Evolutionary conservation across 37 sponge, comb jelly and placozoan species (phyloP), one percentile per base, ranked within the genome.

Genomic region (Axinella damicornis): DNA sequence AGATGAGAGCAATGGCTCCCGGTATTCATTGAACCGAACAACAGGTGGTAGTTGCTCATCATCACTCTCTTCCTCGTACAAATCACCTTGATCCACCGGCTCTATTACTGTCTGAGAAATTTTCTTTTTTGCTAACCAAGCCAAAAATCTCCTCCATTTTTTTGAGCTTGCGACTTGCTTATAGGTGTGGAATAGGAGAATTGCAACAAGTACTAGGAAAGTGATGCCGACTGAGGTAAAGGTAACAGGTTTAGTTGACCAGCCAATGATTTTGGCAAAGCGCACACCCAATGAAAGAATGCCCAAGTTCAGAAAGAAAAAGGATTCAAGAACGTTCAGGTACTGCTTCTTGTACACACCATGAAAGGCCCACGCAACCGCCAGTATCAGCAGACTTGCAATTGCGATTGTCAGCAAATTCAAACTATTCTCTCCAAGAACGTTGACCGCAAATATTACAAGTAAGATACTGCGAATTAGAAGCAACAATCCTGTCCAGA

Each of bases 401-500:
- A 46, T 46, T 12, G 46, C 4, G 4, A 9, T 46, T 12, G 9
- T 4, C 46, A 46, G 4, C 6, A 46, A 9, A 12, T 65, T 65
- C 52, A 78, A 14, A 9, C 15, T 35, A 40, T 25, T 40, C 1
- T 27, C 19, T 15, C 36, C 28, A 37, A 27, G 25, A 5, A 14
- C 41, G 35, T 40, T 78, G 0, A 78, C 6, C 24, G 71, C 2
- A 57, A 76, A 76, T 28, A 34, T 41, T 5, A 83, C 18, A 25
- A 58, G 56, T 5, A 59, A 17, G 25, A 73, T 37, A 39, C 72
- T 57, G 17, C 73, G 46, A 15, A 57, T 32, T 2, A 83, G 62
- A 0, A 83, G 63, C 20, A 83, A 61, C 14, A 71, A 32, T 55
- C 83, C 83, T 16, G 83, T 54, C 83, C 83, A 83, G 63, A 83